Conservation (phyloP, 2,113 vertebrate species). For the Melierax canorus region DNA sequence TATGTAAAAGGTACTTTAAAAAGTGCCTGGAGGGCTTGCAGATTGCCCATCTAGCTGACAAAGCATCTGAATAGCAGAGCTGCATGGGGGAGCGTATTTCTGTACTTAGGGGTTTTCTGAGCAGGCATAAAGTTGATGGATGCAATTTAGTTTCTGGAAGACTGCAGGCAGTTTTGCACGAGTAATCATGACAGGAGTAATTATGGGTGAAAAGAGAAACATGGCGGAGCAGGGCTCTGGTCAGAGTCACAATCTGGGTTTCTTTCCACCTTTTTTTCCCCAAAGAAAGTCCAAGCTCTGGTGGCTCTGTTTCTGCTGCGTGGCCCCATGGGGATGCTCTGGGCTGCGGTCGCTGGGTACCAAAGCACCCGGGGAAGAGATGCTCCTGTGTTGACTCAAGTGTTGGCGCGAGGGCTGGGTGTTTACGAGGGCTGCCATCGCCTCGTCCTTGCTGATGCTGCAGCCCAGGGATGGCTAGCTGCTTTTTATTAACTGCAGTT, state of each 20-base stretch:
- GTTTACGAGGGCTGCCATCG: fast-evolving
- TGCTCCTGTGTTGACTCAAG: background rate
- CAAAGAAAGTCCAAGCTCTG: background rate
- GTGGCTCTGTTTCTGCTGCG: background rate
- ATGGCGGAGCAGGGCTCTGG: background rate
- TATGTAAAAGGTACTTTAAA: background rate
- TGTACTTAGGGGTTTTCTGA: background rate
- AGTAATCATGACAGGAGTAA: background rate
- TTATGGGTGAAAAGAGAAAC: background rate
- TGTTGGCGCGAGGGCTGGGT: fast-evolving
- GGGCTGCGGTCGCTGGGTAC: background rate
- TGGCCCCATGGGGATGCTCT: background rate
- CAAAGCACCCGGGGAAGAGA: background rate
- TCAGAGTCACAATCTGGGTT: background rate
- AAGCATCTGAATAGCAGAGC: background rate
- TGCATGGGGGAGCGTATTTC: background rate
- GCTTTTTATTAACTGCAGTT: background rate
- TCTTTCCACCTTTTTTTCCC: background rate
- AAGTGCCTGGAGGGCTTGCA: background rate
- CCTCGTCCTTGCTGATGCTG: fast-evolving
- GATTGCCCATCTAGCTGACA: background rate
- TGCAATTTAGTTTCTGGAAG: background rate
- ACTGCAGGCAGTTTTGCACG: background rate
- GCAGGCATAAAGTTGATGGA: background rate
- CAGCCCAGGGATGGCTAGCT: background rate